Conservation (phyloP, 2,113 vertebrate genomes). For the Cricetomys ansorgei region DNA sequence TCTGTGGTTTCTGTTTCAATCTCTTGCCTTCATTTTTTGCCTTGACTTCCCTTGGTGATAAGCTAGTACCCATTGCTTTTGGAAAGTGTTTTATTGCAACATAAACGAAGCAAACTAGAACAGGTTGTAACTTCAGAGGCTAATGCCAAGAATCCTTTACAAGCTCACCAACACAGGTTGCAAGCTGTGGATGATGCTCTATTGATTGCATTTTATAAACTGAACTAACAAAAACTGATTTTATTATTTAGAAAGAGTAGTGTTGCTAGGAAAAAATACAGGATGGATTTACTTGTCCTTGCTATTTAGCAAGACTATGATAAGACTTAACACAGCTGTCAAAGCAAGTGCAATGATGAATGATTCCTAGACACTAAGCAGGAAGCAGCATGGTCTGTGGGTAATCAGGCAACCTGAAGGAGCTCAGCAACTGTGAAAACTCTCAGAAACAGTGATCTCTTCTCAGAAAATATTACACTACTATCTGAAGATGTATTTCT, state of each 20-base stretch:
- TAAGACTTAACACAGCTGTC: conserved; percentile 23
- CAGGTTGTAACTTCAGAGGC: not conserved
- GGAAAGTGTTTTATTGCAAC: not conserved
- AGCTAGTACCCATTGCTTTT: not conserved
- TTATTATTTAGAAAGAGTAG: not conserved
- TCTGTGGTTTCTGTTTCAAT: not conserved
- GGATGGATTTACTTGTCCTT: not conserved
- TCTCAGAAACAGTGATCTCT: not conserved
- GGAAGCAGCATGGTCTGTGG: not conserved
- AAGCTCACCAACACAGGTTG: not conserved
- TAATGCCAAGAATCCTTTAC: not conserved
- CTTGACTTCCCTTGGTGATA: not conserved
- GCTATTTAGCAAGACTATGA: not conserved
- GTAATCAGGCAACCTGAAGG: not conserved
- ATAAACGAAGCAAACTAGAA: not conserved
- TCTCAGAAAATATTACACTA: not conserved
- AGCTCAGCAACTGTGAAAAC: not conserved
- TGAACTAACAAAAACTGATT: not conserved
- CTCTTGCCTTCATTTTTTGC: not conserved
- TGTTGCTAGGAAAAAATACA: not conserved
- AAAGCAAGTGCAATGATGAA: not conserved
- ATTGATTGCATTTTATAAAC: not conserved
- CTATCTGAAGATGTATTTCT: not conserved
- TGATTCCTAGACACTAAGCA: not conserved
- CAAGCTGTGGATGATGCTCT: not conserved